A percentile compares a stretch with the other conserved stretches of the same genome.
Evolutionary conservation across 1,140 invertebrate species (phyloP).

Genomic region (Aporrectodea caliginosa): DNA sequence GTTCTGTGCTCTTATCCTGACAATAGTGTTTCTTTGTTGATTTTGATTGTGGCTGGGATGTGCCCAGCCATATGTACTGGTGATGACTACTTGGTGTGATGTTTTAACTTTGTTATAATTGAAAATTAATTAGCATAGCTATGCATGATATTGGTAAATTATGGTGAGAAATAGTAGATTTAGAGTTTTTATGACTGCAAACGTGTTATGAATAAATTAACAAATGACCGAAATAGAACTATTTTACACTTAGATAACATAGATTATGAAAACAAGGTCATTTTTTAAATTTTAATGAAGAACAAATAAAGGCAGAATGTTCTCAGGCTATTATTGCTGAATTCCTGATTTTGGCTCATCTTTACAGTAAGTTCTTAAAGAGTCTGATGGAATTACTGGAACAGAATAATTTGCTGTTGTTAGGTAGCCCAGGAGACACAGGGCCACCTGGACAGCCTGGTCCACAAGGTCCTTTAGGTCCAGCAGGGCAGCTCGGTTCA

Average conservation of each 20-base stretch:
- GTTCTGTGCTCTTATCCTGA: too few relatives aligned
- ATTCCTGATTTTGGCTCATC: neutral
- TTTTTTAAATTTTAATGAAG: neutral
- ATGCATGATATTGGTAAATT: too few relatives aligned
- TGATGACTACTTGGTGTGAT: too few relatives aligned
- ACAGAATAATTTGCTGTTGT: neutral
- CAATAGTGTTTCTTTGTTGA: too few relatives aligned
- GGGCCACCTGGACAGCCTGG: slow-evolving; percentile 17
- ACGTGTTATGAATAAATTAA: too few relatives aligned
- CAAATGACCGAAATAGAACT: too few relatives aligned
- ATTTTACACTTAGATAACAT: neutral
- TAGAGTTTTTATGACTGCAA: too few relatives aligned
- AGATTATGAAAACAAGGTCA: neutral
- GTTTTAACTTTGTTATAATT: too few relatives aligned
- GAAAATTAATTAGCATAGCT: too few relatives aligned
- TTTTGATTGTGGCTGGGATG: too few relatives aligned
- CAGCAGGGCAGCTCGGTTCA: slow-evolving; percentile 6
- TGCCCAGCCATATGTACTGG: too few relatives aligned
- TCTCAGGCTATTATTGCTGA: neutral
- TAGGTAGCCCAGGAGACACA: slow-evolving; percentile 12
- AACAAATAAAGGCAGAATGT: neutral
- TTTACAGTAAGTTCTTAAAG: neutral
- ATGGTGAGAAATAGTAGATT: too few relatives aligned
- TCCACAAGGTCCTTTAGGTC: slow-evolving; percentile 12
- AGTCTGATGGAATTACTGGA: neutral